A percentile compares a stretch with the other conserved stretches of the same genome.
Conservation (phyloP, 1,140 invertebrate genomes). For the Pinna nobilis region DNA sequence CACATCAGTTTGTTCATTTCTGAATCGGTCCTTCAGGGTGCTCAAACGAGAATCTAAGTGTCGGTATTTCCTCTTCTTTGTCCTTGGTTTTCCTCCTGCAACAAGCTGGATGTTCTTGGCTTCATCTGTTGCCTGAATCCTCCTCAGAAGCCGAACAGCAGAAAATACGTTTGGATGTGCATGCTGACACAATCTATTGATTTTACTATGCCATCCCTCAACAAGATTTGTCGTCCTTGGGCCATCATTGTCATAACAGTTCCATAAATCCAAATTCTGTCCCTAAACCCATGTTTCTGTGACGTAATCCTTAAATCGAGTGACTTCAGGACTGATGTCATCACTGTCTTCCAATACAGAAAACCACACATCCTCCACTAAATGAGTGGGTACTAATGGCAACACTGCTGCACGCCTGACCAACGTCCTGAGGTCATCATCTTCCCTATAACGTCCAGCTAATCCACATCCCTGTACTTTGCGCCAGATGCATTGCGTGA, state of each 20-base stretch:
- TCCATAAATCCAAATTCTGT: too few species aligned
- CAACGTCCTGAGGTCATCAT: background rate
- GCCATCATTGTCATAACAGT: too few species aligned
- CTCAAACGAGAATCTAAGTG: background rate
- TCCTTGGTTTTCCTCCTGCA: too few species aligned
- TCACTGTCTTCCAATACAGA: background rate
- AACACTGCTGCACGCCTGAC: background rate
- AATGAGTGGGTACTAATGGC: background rate
- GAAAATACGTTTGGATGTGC: too few species aligned
- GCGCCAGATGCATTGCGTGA: too few species aligned
- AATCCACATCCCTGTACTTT: background rate
- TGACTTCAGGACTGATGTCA: background rate
- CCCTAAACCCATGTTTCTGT: too few species aligned
- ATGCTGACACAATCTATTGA: constrained; percentile 7
- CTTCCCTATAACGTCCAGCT: background rate
- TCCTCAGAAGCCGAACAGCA: too few species aligned
- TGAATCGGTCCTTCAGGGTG: background rate
- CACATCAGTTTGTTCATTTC: background rate
- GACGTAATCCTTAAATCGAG: too few species aligned
- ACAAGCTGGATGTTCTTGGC: too few species aligned
- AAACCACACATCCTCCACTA: background rate
- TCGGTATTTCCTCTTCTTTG: background rate
- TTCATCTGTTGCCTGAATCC: too few species aligned
- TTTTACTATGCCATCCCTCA: background rate
- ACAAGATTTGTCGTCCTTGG: too few species aligned